Evolutionary conservation across 2,888 invertebrate species (phyloP).

Genomic region (Azorinus chamasolen): DNA sequence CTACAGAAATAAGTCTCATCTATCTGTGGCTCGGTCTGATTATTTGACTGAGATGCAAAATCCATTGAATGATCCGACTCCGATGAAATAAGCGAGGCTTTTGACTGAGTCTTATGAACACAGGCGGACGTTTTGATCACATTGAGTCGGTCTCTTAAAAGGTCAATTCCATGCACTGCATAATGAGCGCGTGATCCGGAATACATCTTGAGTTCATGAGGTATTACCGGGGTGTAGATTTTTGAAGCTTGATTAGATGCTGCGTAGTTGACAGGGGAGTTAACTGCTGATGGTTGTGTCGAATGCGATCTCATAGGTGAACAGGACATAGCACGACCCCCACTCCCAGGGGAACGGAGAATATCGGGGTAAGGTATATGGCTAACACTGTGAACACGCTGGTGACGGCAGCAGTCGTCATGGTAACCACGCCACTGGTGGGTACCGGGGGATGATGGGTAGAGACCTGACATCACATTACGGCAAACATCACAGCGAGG

Average conservation of each 20-base stretch:
- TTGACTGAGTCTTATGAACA: slow-evolving; percentile 77
- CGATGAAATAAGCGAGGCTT: slow-evolving; percentile 78
- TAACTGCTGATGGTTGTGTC: slow-evolving; percentile 58
- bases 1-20: slow-evolving; percentile 76
- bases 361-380: slow-evolving; percentile 73
- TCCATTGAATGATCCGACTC: slow-evolving; percentile 80
- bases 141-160: slow-evolving; percentile 63
- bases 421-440: slow-evolving; percentile 61
- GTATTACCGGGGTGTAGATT: slow-evolving; percentile 71
- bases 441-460: slow-evolving; percentile 32
- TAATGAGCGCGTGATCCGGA: slow-evolving; percentile 57
- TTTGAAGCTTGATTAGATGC: slow-evolving; percentile 50
- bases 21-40: slow-evolving; percentile 60
- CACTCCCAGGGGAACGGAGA: slow-evolving; percentile 70
- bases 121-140: slow-evolving; percentile 67
- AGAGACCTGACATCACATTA: slow-evolving; percentile 33
- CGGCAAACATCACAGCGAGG: slow-evolving; percentile 58
- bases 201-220: slow-evolving; percentile 68
- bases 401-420: slow-evolving; percentile 75
- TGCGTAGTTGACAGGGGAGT: slow-evolving; percentile 65
- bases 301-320: slow-evolving; percentile 68
- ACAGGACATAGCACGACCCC: slow-evolving; percentile 71
- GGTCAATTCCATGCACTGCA: slow-evolving; percentile 60
- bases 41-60: slow-evolving; percentile 63
- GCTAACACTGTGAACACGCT: slow-evolving; percentile 82